These are phyloP conservation scores for Fragum sueziense DNA, from an alignment of 2,888 invertebrate genomes.

Conservation along the genomic window DNA sequence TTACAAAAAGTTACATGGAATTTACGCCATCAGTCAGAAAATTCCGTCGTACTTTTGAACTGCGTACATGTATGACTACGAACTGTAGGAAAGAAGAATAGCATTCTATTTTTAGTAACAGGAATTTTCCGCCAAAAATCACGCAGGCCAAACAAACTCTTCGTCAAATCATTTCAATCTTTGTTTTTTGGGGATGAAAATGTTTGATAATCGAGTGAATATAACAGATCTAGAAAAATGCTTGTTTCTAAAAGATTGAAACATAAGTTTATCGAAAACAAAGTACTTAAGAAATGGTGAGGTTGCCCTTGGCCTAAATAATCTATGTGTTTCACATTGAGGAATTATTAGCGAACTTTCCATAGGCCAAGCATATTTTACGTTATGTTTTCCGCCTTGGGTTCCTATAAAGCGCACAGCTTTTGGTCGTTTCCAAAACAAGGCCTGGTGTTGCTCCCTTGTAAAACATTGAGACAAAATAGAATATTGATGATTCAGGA, in stretches of 20 bases:
- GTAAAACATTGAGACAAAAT: too few relatives aligned
- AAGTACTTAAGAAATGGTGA: too few relatives aligned
- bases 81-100: neutral
- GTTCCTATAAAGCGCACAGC: too few relatives aligned
- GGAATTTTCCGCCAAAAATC: neutral
- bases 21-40: neutral
- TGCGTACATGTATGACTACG: neutral
- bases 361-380: neutral
- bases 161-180: neutral
- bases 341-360: constrained; percentile 7
- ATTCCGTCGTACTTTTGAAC: neutral
- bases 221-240: too few relatives aligned
- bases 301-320: neutral
- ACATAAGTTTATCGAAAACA: too few relatives aligned
- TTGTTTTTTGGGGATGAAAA: too few relatives aligned
- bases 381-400: too few relatives aligned
- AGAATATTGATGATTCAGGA: too few relatives aligned
- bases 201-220: too few relatives aligned
- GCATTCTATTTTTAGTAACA: neutral
- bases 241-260: too few relatives aligned
- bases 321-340: neutral
- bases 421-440: too few relatives aligned
- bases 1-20: neutral
- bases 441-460: too few relatives aligned
- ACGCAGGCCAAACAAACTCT: neutral